These are phyloP conservation scores for Rhynchonema sp. DNA, from an alignment of 2,888 invertebrate genomes.

Conservation along the genomic window DNA sequence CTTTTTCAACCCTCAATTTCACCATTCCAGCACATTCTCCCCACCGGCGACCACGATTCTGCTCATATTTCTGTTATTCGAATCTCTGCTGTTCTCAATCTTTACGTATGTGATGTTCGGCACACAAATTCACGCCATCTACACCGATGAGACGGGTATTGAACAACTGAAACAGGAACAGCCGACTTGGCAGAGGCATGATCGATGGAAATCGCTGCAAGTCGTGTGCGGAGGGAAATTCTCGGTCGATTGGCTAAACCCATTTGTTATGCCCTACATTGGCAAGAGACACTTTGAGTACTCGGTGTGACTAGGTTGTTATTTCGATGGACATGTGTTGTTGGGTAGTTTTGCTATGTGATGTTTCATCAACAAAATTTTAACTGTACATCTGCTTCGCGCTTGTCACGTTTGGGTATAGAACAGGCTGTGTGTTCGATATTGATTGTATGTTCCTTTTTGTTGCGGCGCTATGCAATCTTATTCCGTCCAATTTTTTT, in stretches of 20 bases:
- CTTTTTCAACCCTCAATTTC: too few relatives aligned
- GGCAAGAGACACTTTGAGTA: constrained; percentile 56
- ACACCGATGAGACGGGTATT: constrained; percentile 95
- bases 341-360: too few relatives aligned
- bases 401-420: too few relatives aligned
- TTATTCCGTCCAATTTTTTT: too few relatives aligned
- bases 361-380: too few relatives aligned
- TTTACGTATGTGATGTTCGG: constrained; percentile 94
- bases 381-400: too few relatives aligned
- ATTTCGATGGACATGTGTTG: too few relatives aligned
- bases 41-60: constrained; percentile 88
- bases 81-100: constrained; percentile 82
- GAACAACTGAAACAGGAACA: constrained; percentile 90
- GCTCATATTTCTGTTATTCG: constrained; percentile 70
- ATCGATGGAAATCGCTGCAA: constrained; percentile 80
- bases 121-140: constrained; percentile 85
- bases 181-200: constrained; percentile 70
- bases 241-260: constrained; percentile 80
- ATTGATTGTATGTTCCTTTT: too few relatives aligned
- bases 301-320: constrained; percentile 47
- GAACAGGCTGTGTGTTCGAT: too few relatives aligned
- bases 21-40: constrained; percentile 52
- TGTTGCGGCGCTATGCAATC: too few relatives aligned
- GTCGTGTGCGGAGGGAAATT: constrained; percentile 82
- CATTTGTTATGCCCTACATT: constrained; percentile 51